phyloP scores from a whole-genome alignment of 2,888 invertebrate species.

The Lamellibrachia columna region DNA sequence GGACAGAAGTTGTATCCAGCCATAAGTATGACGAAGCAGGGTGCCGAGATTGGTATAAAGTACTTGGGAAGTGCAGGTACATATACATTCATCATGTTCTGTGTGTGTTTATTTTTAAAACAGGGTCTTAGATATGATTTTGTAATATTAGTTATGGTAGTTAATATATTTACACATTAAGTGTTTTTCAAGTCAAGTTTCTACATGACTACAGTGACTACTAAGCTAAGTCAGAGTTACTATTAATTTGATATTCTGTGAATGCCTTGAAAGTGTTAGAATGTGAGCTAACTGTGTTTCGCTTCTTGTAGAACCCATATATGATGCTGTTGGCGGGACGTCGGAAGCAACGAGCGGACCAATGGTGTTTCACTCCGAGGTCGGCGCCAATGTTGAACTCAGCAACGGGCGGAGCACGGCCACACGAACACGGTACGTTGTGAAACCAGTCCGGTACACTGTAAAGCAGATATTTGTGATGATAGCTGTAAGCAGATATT shows the following conservation, averaged over 20 bases:
- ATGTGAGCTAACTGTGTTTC: not conserved
- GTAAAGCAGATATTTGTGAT: not conserved
- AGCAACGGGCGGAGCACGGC: not conserved
- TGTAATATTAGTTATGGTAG: not conserved
- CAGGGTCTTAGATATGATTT: no score
- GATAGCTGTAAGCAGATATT: not conserved
- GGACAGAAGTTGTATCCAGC: not conserved
- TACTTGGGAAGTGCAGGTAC: conserved; percentile 16
- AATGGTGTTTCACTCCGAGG: not conserved
- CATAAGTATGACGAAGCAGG: not conserved
- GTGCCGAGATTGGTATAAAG: not conserved
- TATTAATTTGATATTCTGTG: not conserved
- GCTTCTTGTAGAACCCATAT: not conserved
- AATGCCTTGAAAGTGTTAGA: not conserved
- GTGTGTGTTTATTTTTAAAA: no score
- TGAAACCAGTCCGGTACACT: not conserved
- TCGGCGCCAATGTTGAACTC: not conserved
- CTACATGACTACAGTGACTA: not conserved
- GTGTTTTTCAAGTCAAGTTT: not conserved
- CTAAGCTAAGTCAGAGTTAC: not conserved
- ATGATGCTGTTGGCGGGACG: not conserved
- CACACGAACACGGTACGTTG: not conserved
- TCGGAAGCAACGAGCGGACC: not conserved
- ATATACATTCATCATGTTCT: not conserved
- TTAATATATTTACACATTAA: not conserved